Percentiles rank a stretch among this genome's conserved stretches.
phyloP scores from a whole-genome alignment of 2,113 vertebrate genomes.

The Syngnathus scovelli region DNA sequence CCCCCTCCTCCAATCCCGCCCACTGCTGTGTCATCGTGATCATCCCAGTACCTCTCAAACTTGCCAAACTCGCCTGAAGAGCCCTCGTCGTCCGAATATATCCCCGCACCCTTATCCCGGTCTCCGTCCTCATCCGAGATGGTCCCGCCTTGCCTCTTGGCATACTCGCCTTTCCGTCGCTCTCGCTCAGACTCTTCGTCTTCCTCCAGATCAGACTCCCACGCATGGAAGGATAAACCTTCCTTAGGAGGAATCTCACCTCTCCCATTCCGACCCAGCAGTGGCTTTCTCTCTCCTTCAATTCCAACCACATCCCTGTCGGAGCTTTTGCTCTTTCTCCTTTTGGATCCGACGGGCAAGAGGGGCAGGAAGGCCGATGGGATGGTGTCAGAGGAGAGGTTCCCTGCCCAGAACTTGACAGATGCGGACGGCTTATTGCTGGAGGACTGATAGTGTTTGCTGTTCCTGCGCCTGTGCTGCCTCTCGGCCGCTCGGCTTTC shows the following conservation, averaged over 20 bases:
- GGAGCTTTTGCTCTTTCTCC: conserved; percentile 67
- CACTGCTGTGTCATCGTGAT: conserved; percentile 72
- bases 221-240: conserved; percentile 66
- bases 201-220: conserved; percentile 65
- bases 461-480: conserved; percentile 47
- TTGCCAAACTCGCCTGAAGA: conserved; percentile 77
- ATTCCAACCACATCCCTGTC: conserved; percentile 60
- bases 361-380: conserved; percentile 71
- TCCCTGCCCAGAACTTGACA: conserved; percentile 71
- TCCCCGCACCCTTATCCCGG: conserved; percentile 65
- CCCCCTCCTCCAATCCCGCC: conserved; percentile 72
- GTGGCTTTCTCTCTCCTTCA: conserved; percentile 67
- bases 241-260: conserved; percentile 63
- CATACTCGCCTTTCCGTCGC: conserved; percentile 49
- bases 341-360: conserved; percentile 69
- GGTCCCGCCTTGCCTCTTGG: conserved; percentile 57
- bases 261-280: conserved; percentile 59
- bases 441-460: conserved; percentile 58
- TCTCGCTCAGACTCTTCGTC: conserved; percentile 61
- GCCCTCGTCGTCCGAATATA: conserved; percentile 74
- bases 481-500: conserved; percentile 59
- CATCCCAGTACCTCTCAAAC: conserved; percentile 83
- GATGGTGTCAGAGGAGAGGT: conserved; percentile 56
- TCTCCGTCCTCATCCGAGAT: conserved; percentile 71
- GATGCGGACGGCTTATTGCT: conserved; percentile 65